Base-by-base conservation (phyloP, 1,140 invertebrate species). In the Drosophila murphyi region DNA sequence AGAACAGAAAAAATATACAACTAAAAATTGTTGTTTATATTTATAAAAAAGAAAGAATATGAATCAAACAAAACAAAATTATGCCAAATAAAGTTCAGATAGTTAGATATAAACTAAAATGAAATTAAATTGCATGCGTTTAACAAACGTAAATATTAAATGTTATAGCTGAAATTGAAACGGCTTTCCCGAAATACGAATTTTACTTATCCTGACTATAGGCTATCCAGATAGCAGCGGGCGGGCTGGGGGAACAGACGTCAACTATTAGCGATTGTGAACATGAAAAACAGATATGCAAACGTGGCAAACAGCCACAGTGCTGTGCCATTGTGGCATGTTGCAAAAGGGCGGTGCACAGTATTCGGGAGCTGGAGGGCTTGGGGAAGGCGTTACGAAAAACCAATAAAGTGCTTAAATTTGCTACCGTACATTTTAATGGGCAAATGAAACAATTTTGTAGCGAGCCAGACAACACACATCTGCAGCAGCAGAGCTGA, bases 211-310 rank as follows among this genome's bases (percentile, higher is more conserved):
- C 5, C 31, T 61, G 59, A 56, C 35, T 60, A 20, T 60, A 51
- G 50, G 59, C 37, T 7, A 56, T n/a, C n/a, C 60, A 43, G 69
- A 59, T 62, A 43, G 31, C 8, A 8, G 7, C 3, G 8, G 35
- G 34, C 12, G 4, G 20, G 12, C 28, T 43, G 7, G 8, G 12
- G 47, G 5, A 63, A 41, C 72, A 69, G 72, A 74, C 72, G 72
- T 51, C 62, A 70, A 74, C 72, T 82, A 87, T 87, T 87, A 87
- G 82, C 79, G 72, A 71, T 78, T 80, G 82, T 80, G 83, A 88
- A 87, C 82, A 88, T 65, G 82, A 68, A 88, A 80, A 87, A 82
- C 82, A 88, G 82, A 87, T 86, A 79, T 88, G 82, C 82, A 88
- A 86, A 86, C 82, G 83, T 68, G 83, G 79, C 82, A 86, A 86